Conservation (phyloP, 1,140 invertebrate species). For the Euborellia annulipes region DNA sequence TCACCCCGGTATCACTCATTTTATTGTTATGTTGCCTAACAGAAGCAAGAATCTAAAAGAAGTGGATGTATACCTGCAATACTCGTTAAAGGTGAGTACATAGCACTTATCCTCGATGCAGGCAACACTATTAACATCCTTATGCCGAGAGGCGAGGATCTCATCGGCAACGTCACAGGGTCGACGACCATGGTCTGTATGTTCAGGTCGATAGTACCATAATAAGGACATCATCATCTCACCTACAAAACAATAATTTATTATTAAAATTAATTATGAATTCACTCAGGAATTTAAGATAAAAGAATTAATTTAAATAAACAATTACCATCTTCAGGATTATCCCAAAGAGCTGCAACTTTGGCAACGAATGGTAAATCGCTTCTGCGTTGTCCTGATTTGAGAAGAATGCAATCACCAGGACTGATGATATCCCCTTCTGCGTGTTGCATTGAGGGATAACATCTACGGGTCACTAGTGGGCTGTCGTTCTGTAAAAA, state of each 20-base stretch:
- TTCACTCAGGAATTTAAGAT: no score
- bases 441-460: conserved; percentile 70
- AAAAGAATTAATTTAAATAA: background rate
- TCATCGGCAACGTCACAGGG: conserved; percentile 69
- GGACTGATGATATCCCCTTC: conserved; percentile 71
- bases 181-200: conserved; percentile 74
- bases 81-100: conserved; percentile 92
- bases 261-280: background rate
- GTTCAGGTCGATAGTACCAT: conserved; percentile 96
- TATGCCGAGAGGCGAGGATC: conserved; percentile 87
- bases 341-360: conserved; percentile 85
- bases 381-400: conserved; percentile 62
- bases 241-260: conserved; percentile 36
- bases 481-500: conserved; percentile 60
- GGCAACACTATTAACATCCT: conserved; percentile 86
- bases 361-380: conserved; percentile 90
- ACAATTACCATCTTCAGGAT: conserved; percentile 70
- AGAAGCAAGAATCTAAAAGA: no score
- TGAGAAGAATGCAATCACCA: conserved; percentile 75
- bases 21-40: no score
- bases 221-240: conserved; percentile 94
- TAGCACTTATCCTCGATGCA: conserved; percentile 98
- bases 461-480: conserved; percentile 59
- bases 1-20: no score
- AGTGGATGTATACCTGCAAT: conserved; percentile 94